phyloP scores from a whole-genome alignment of 2,888 invertebrate genomes.

The Andrena fulva region DNA sequence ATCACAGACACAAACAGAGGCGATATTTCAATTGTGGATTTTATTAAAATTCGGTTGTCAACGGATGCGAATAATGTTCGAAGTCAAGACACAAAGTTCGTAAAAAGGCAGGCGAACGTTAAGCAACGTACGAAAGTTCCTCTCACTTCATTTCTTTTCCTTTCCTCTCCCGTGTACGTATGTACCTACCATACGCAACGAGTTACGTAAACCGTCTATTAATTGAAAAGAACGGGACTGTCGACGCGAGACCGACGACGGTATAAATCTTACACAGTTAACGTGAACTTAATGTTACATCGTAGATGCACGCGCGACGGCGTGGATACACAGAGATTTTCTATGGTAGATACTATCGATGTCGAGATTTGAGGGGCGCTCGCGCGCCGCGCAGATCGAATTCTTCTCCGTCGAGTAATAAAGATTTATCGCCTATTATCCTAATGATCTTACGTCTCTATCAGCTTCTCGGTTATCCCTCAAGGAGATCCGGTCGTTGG shows the following conservation, averaged over 20 bases:
- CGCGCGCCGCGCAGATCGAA: conserved; percentile 40
- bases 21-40: conserved; percentile 57
- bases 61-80: conserved; percentile 51
- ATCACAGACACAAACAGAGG: conserved; percentile 36
- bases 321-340: conserved; percentile 53
- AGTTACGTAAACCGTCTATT: conserved; percentile 13
- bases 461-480: conserved; percentile 15
- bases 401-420: conserved; percentile 42
- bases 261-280: conserved; percentile 20
- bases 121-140: conserved; percentile 39
- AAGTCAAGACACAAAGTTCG: conserved; percentile 47
- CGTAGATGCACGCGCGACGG: conserved; percentile 24
- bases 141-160: neutral
- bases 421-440: conserved; percentile 51
- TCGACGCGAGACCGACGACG: neutral
- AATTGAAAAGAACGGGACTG: conserved; percentile 5
- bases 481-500: conserved; percentile 41
- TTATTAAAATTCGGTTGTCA: conserved; percentile 60
- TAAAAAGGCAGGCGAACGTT: conserved; percentile 48
- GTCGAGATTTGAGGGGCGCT: conserved; percentile 20
- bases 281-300: conserved; percentile 38
- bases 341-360: conserved; percentile 57
- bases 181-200: neutral
- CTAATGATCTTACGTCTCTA: conserved; percentile 52
- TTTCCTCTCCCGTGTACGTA: neutral